phyloP scores from a whole-genome alignment of 2,113 vertebrate genomes.

The Pelusios castaneus region DNA sequence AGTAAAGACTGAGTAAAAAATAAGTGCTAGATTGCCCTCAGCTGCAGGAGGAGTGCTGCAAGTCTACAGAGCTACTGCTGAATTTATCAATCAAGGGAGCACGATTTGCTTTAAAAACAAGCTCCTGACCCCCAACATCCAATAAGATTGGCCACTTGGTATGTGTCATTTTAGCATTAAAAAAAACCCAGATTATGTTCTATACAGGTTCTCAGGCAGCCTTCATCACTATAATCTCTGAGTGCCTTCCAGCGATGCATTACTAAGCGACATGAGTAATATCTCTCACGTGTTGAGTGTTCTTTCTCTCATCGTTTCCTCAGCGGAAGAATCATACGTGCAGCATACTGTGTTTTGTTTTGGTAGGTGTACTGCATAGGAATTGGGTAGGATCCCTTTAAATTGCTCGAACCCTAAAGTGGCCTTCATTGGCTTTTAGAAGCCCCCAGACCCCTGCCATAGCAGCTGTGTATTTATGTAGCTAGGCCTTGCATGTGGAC shows the following conservation, averaged over 20 bases:
- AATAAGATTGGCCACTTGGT: accelerated
- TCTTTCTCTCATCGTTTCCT: neutral
- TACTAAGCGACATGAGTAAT: neutral
- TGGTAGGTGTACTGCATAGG: neutral
- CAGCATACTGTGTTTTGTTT: neutral
- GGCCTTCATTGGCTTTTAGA: neutral
- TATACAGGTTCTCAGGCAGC: accelerated
- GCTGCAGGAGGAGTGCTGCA: neutral
- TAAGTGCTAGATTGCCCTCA: accelerated
- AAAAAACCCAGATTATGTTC: accelerated
- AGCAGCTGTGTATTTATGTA: neutral
- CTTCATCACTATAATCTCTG: accelerated
- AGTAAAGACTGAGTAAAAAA: neutral
- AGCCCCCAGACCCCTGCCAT: neutral
- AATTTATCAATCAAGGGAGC: accelerated
- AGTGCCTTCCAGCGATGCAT: neutral
- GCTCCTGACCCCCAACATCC: neutral
- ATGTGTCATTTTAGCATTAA: neutral
- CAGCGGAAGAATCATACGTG: neutral
- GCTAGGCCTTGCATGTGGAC: neutral
- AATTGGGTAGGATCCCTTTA: neutral
- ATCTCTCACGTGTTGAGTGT: neutral
- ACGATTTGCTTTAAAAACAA: neutral
- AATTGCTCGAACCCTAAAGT: neutral
- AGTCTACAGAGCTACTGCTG: neutral